phyloP scores from a whole-genome alignment of 1,140 invertebrate genomes.

The Brachionus asplanchnoidis region DNA sequence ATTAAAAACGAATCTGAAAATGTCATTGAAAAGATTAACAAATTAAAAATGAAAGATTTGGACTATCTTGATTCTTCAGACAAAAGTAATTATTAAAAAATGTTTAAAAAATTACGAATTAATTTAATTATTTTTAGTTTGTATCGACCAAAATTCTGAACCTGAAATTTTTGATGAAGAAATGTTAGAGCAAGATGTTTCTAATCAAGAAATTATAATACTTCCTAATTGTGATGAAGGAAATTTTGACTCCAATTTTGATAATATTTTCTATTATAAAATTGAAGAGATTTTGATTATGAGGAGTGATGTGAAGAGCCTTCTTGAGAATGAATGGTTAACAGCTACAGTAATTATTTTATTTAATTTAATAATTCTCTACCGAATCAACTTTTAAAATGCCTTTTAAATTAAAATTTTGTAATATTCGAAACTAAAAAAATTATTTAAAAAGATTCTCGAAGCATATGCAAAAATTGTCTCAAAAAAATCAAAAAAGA shows the following conservation, averaged over 20 bases:
- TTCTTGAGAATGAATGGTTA: background rate
- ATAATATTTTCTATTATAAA: background rate
- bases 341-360: background rate
- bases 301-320: background rate
- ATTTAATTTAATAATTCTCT: no score
- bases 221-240: background rate
- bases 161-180: background rate
- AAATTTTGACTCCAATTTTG: background rate
- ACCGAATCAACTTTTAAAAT: background rate
- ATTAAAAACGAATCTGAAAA: background rate
- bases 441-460: background rate
- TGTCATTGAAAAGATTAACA: background rate
- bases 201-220: background rate
- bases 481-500: background rate
- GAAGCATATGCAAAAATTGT: background rate
- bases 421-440: background rate
- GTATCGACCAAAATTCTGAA: background rate
- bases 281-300: background rate
- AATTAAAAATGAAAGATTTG: background rate
- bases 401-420: background rate
- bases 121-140: background rate
- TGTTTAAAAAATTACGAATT: background rate
- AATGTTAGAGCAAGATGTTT: background rate
- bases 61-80: background rate
- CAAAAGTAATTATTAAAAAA: background rate